Conservation (phyloP, 2,797 vertebrate genomes). For the Tarsius wallacei region DNA sequence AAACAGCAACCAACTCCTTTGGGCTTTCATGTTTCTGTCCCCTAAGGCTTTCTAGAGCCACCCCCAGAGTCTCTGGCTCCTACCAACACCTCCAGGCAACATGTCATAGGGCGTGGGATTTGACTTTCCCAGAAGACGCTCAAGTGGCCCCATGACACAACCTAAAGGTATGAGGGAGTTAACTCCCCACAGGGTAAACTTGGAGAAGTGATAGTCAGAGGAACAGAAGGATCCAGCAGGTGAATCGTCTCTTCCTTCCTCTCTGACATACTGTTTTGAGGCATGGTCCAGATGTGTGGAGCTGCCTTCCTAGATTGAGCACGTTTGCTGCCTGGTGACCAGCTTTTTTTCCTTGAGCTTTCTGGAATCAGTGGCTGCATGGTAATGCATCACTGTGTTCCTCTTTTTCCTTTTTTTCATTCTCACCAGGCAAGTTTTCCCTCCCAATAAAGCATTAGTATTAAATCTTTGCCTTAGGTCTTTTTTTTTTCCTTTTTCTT, state of each 20-base stretch:
- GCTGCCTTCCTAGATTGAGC: not conserved
- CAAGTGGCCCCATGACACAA: not conserved
- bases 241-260: not conserved
- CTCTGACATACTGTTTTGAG: not conserved
- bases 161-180: not conserved
- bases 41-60: not conserved
- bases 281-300: not conserved
- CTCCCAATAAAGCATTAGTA: not conserved
- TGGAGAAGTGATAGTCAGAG: not conserved
- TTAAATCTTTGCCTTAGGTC: not conserved
- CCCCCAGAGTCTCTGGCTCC: not conserved
- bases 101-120: not conserved
- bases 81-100: not conserved
- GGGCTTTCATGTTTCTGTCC: not conserved
- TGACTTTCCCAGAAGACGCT: not conserved
- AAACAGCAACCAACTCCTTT: not conserved
- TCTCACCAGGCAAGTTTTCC: not conserved
- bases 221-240: not conserved
- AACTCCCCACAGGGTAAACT: not conserved
- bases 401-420: not conserved
- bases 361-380: not conserved
- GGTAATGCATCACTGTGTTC: not conserved
- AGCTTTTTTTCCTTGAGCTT: not conserved
- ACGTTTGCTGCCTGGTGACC: not conserved
- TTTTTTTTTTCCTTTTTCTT: not conserved